Evolutionary conservation across 1,140 invertebrate genomes (phyloP).

Genomic region (Saxidomus purpurata): DNA sequence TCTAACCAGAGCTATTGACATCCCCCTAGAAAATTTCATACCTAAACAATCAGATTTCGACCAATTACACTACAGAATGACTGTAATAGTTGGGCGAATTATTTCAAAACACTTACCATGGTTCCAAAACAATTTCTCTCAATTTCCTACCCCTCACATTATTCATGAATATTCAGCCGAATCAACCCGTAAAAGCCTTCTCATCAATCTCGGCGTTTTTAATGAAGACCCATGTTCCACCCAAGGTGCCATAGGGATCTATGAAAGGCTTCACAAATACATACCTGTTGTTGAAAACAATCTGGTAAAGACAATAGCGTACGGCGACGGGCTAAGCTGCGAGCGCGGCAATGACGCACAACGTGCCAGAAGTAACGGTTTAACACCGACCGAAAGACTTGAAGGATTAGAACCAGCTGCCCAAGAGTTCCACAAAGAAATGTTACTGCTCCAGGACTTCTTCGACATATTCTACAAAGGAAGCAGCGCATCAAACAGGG

Average conservation of each 20-base stretch:
- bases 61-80: constrained; percentile 12
- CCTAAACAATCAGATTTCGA: background rate
- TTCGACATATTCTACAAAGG: constrained; percentile 56
- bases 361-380: constrained; percentile 24
- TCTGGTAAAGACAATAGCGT: constrained; percentile 20
- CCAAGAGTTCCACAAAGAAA: constrained; percentile 67
- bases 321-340: constrained; percentile 39
- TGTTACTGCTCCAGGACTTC: constrained; percentile 56
- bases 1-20: background rate
- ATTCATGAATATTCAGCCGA: constrained; percentile 17
- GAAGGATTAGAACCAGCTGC: constrained; percentile 54
- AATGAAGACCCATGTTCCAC: constrained; percentile 50
- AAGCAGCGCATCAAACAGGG: constrained; percentile 59
- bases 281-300: constrained; percentile 4
- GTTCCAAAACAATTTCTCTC: constrained; percentile 32
- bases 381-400: constrained; percentile 32
- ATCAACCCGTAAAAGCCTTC: constrained; percentile 21
- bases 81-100: background rate
- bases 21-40: background rate
- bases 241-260: constrained; percentile 48
- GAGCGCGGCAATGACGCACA: constrained; percentile 44
- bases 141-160: background rate
- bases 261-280: constrained; percentile 44
- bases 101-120: background rate
- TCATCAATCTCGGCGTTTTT: constrained; percentile 54